Base-by-base conservation (phyloP, 2,888 invertebrate genomes). In the Caenorhabditis imperialis region DNA sequence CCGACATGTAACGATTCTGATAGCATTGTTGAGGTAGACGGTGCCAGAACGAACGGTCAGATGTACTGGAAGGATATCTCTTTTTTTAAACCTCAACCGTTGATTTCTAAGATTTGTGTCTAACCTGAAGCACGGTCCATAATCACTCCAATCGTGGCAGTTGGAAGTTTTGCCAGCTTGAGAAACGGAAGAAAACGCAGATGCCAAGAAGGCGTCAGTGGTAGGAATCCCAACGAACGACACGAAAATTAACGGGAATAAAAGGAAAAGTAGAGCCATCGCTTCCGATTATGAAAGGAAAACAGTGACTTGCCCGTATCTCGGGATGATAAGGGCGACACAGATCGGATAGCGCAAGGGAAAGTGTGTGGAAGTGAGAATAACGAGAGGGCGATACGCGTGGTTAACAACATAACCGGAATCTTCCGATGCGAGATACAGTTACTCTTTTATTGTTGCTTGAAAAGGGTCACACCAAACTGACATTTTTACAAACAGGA, bases 61-160 rank as follows among this genome's bases (percentile, higher is more conserved):
- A 77, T 12, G 86, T 85, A 55, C 83, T 83, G 61, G 63, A 84
- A 67, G 47, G 27, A 45, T 40, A 38, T 25, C 20, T n/a, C 23
- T 16, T 30, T 40, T 48, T 37, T 27, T 18, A 27, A 14, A 27
- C n/a, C n/a, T n/a, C n/a, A n/a, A n/a, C n/a, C n/a, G n/a, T n/a
- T n/a, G n/a, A n/a, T n/a, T n/a, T n/a, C n/a, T n/a, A 10, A 30
- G 22, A 51, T 20, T 22, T 3, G 8, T 20, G 30, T 44, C 16
- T 3, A 10, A 78, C 80, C 83, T 83, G 65, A 84, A 84, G 55
- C 84, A 84, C 3, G 84, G 84, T 8, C 84, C 84, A 67, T 82
- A 84, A 27, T 84, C 84, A 54, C 80, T 80, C 84, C 84, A 84
- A 71, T 84, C 80, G n/a, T 79, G 78, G 55, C 84, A 84, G 47